Evolutionary conservation across 2,888 invertebrate species (phyloP).

Genomic region (Campopleginae sp.): DNA sequence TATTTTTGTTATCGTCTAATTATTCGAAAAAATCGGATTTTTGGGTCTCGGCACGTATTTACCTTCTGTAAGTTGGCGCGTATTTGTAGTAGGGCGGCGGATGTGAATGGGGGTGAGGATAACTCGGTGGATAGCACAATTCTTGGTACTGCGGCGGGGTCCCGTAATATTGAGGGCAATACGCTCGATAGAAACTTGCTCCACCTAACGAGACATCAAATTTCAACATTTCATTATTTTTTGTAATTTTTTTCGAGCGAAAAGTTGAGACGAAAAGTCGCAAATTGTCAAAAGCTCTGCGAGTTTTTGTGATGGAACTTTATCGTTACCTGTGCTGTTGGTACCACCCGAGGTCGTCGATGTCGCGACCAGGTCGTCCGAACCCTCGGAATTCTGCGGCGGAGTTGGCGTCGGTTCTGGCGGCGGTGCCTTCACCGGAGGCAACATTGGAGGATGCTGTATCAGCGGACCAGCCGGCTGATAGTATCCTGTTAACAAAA

Average conservation of each 20-base stretch:
- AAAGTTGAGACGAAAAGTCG: background rate
- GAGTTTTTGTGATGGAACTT: background rate
- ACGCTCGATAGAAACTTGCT: slow-evolving; percentile 81
- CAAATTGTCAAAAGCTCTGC: background rate
- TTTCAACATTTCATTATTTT: background rate
- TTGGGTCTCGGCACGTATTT: background rate
- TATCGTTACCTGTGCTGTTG: slow-evolving; percentile 78
- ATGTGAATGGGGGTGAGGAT: slow-evolving; percentile 82
- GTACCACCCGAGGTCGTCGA: slow-evolving; percentile 82
- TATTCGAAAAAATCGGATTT: background rate
- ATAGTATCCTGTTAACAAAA: slow-evolving; percentile 90
- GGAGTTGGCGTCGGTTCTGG: slow-evolving; percentile 83
- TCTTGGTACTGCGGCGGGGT: slow-evolving; percentile 85
- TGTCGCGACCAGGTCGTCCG: slow-evolving; percentile 81
- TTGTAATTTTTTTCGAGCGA: background rate
- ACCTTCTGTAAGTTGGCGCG: slow-evolving; percentile 82
- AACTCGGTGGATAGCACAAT: slow-evolving; percentile 85
- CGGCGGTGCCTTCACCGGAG: slow-evolving; percentile 82
- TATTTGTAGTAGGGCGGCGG: slow-evolving; percentile 83
- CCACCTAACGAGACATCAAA: slow-evolving; percentile 75
- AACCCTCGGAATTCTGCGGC: slow-evolving; percentile 83
- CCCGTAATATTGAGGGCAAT: slow-evolving; percentile 85
- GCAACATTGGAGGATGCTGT: slow-evolving; percentile 84
- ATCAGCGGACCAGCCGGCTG: slow-evolving; percentile 97
- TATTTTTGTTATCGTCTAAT: background rate